Evolutionary conservation across 2,888 invertebrate species (phyloP).

Genomic region (Micoletzkya japonica): DNA sequence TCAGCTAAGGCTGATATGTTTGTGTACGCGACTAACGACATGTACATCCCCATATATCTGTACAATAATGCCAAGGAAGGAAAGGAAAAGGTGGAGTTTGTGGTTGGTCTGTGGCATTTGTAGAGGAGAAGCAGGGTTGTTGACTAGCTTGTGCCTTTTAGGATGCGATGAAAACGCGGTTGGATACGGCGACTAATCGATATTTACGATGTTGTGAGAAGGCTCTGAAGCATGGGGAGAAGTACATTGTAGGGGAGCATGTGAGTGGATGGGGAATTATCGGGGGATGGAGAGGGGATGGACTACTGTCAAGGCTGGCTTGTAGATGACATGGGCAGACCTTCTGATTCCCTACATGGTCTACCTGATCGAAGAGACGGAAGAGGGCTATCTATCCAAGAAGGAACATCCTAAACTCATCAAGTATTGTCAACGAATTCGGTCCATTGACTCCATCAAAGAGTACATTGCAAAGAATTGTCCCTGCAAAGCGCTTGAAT

Average conservation of each 20-base stretch:
- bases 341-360: slow-evolving; percentile 22
- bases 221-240: slow-evolving; percentile 5
- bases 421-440: slow-evolving; percentile 13
- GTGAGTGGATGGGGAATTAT: too few species aligned
- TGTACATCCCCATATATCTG: slow-evolving; percentile 25
- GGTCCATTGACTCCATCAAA: slow-evolving; percentile 11
- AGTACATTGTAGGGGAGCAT: slow-evolving; percentile 10
- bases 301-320: too few species aligned
- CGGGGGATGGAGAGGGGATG: too few species aligned
- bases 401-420: background rate
- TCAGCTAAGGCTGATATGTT: slow-evolving; percentile 25
- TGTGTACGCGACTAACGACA: slow-evolving; percentile 16
- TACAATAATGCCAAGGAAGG: slow-evolving; percentile 7
- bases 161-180: background rate
- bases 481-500: background rate
- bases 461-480: slow-evolving; percentile 8
- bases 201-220: slow-evolving; percentile 11
- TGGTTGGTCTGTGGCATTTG: background rate
- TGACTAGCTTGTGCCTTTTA: background rate
- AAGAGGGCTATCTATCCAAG: slow-evolving; percentile 5
- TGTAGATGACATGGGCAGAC: slow-evolving; percentile 27
- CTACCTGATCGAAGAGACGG: slow-evolving; percentile 2
- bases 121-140: background rate
- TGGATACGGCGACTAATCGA: background rate
- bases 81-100: slow-evolving; percentile 3